Conservation (phyloP, 37 sponge, comb jelly and placozoan genomes). For the Spongia lamella region DNA sequence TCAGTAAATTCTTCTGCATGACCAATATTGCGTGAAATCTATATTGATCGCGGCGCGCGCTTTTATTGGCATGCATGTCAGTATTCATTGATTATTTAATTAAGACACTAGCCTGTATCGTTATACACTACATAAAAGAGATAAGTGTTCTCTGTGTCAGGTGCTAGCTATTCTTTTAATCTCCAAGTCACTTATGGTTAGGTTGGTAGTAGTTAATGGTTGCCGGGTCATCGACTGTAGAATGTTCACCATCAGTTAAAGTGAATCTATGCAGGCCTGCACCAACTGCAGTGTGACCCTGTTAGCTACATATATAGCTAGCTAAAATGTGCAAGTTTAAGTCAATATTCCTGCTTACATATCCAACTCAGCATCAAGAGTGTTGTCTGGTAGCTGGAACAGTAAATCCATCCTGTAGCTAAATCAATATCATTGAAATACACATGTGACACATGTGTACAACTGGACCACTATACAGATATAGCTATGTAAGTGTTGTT, state of each 20-base stretch:
- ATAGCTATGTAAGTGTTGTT: conserved; percentile 76
- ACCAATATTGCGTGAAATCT: too few species aligned
- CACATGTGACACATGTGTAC: conserved; percentile 57
- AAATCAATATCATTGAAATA: too few species aligned
- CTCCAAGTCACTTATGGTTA: conserved; percentile 67
- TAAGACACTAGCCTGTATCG: conserved; percentile 66
- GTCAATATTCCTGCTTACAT: conserved; percentile 53
- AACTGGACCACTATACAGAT: conserved; percentile 52
- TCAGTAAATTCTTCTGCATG: too few species aligned
- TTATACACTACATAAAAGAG: conserved; percentile 62
- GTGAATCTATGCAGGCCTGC: conserved; percentile 19
- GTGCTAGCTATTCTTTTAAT: conserved; percentile 47
- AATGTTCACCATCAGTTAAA: conserved; percentile 34
- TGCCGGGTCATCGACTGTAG: conserved; percentile 34
- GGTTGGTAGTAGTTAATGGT: conserved; percentile 47
- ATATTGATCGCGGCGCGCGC: too few species aligned
- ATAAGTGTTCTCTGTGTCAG: conserved; percentile 48
- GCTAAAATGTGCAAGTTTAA: conserved; percentile 66
- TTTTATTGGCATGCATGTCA: too few species aligned
- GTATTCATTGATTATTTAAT: too few species aligned
- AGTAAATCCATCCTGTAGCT: conserved; percentile 51
- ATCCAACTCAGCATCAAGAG: conserved; percentile 62
- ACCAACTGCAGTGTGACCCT: conserved; percentile 57
- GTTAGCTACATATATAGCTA: conserved; percentile 32
- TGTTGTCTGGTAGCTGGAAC: conserved; percentile 61